Evolutionary conservation across 2,888 invertebrate genomes (phyloP), one percentile per base, ranked within the genome.

Genomic region (Hybos culiciformis): DNA sequence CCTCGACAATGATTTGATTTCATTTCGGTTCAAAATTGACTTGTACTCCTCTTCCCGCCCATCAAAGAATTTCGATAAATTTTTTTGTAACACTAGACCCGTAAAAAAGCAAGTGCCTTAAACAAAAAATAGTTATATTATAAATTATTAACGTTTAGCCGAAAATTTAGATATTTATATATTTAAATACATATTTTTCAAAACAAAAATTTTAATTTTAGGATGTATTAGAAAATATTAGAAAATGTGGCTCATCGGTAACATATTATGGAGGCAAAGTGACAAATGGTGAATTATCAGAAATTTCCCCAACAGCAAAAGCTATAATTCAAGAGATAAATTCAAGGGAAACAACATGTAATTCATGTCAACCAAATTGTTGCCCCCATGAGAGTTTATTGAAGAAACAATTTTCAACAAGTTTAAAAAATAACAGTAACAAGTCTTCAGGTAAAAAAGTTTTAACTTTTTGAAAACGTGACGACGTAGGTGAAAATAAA

Each of bases 241-340:
- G 90, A 51, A 86, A 87, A 57, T 83, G 80, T 58, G 90, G 90
- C n/a, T 87, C 87, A 7, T 83, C 86, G 18, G 77, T 88, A 8
- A 90, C 88, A 6, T 91, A 88, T 60, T 90, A 87, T 57, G 90
- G 90, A 2, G 87, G 88, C 6, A 78, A 81, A 60, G 81, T 88
- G 37, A 70, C 87, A 23, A 77, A 80, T 54, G 76, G 76, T 50
- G 77, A 77, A 59, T 72, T 72, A 32, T 75, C 77, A 7, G 63
- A 71, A 15, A 73, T 77, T 32, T 78, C 78, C 51, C 77, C 80
- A 1, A 72, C 81, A 70, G 81, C 80, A 8, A 76, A 75, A 66
- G 75, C 75, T n/a, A 80, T 80, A 50, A 78, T 80, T 77, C 77
- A 79, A 49, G 80, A 81, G 65, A 80, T 80, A 48, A 72, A 65